Evolutionary conservation across 2,888 invertebrate species (phyloP).

Genomic region (Cephus spinipes): DNA sequence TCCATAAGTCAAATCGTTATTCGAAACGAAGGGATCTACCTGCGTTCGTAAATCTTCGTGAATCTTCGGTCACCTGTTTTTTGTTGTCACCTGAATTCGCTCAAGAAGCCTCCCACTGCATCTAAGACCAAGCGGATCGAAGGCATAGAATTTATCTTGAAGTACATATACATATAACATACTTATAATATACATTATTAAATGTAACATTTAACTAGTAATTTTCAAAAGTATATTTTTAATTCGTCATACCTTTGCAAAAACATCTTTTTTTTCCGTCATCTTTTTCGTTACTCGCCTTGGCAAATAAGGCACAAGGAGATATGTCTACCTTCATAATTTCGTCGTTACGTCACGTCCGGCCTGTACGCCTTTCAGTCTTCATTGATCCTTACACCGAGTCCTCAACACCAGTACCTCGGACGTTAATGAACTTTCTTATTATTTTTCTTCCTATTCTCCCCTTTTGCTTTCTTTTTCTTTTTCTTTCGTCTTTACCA

Average conservation of each 20-base stretch:
- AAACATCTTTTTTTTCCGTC: neutral
- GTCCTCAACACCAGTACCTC: neutral
- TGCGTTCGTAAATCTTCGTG: neutral
- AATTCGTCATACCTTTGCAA: neutral
- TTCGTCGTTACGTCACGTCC: neutral
- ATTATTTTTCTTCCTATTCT: neutral
- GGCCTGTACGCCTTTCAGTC: neutral
- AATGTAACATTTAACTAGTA: neutral
- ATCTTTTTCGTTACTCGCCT: neutral
- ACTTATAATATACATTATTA: neutral
- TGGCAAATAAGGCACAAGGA: neutral
- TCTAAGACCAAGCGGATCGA: neutral
- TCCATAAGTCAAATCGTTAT: neutral
- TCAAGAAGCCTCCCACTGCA: neutral
- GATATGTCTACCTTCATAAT: neutral
- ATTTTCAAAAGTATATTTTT: neutral
- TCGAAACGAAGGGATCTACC: neutral
- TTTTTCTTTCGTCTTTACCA: neutral
- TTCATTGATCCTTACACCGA: neutral
- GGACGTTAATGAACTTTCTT: neutral
- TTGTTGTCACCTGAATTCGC: neutral
- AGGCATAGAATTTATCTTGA: neutral
- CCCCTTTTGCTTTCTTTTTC: neutral
- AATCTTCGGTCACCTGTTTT: no score
- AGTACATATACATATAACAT: no score